Evolutionary conservation across 92 coral and sea anemone species (phyloP), one percentile per base, ranked within the genome.

Genomic region (Epizoanthus scotinus): DNA sequence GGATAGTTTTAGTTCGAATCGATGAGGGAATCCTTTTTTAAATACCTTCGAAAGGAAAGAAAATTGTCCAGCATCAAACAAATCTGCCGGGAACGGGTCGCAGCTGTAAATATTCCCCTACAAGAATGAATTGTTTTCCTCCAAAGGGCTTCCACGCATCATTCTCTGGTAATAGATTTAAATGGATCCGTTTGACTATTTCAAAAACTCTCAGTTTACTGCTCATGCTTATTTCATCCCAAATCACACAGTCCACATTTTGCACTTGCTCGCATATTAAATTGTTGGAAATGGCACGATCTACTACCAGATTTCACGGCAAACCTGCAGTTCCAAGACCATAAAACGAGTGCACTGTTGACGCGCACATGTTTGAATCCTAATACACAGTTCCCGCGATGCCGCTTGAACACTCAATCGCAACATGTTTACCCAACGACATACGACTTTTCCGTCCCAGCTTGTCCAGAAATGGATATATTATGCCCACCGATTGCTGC

Each of bases 201-300:
- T 67, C 71, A 6, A 67, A 67, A 67, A 61, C 47, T 14, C 86
- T 71, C n/a, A n/a, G n/a, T 70, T 60, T 63, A 49, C 86, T 83
- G 52, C 73, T 57, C 81, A 72, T 71, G 54, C 86, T 83, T 5
- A 56, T 69, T 44, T 83, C 73, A 27, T 83, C 86, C 81, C 73
- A 71, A 36, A 83, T 71, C 15, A 83, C 34, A 57, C 50, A 36
- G 38, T 83, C 86, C 3, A 50, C 58, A 19, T 58, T 29, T 22
- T 47, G 59, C 10, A 71, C 19, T 24, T 63, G 56, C 8, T 83
- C 81, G 17, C 29, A 10, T 6, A 83, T 81, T 28, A 83, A 44
- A 40, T 60, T 58, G 78, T 83, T 83, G 28, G 66, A 66, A 24
- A 59, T 24, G 2, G 81, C n/a, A 18, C 73, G 12, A 6, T 70